These are phyloP conservation scores for Cataglyphis hispanica DNA, from an alignment of 1,140 invertebrate genomes.

Conservation along the genomic window DNA sequence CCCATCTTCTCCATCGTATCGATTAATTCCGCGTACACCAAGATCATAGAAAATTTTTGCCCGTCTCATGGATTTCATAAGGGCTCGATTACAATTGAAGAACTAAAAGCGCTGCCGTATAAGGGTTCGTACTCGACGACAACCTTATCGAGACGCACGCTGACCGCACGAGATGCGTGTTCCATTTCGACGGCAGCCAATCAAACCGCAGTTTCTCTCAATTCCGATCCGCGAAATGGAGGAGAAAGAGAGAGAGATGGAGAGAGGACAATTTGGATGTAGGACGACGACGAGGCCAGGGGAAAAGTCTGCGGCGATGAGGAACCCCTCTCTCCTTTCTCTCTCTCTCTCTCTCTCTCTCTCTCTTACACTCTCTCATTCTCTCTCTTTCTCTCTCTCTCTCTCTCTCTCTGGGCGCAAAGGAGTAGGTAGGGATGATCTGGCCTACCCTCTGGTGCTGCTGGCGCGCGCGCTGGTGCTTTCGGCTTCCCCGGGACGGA, in stretches of 20 bases:
- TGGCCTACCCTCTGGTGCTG: conserved; percentile 60
- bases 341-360: not conserved
- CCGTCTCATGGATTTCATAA: too few species aligned
- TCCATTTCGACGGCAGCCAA: conserved; percentile 50
- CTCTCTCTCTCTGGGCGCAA: conserved; percentile 10
- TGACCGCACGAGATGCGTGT: conserved; percentile 53
- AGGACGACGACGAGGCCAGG: conserved; percentile 44
- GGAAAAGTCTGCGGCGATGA: conserved; percentile 52
- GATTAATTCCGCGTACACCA: not conserved
- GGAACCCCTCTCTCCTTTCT: not conserved
- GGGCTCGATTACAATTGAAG: not conserved
- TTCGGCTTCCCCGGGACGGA: conserved; percentile 59
- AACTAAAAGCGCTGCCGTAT: not conserved
- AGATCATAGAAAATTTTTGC: not conserved
- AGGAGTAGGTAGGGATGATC: conserved; percentile 50
- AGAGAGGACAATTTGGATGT: conserved; percentile 40
- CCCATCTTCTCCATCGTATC: not conserved
- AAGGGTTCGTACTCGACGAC: not conserved
- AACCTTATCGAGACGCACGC: not conserved
- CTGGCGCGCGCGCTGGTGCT: conserved; percentile 58
- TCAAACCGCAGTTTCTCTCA: conserved; percentile 41
- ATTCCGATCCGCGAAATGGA: conserved; percentile 26
- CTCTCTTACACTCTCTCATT: not conserved
- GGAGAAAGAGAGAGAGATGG: not conserved
- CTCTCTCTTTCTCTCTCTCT: not conserved